Evolutionary conservation across 1,140 invertebrate genomes (phyloP).

Genomic region (Zaprionus gabonicus): DNA sequence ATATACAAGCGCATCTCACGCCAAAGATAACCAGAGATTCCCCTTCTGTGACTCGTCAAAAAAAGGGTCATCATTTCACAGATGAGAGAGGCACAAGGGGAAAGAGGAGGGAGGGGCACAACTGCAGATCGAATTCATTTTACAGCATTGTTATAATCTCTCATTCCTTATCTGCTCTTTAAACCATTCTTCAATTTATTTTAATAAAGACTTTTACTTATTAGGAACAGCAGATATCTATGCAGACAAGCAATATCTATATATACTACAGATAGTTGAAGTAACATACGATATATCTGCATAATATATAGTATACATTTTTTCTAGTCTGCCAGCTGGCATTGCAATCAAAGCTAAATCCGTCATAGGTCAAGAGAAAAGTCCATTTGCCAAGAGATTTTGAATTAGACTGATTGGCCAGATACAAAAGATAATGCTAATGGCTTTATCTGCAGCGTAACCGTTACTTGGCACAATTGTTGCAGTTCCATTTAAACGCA

Average conservation of each 20-base stretch:
- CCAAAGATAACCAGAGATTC: not conserved
- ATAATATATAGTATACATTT: not conserved
- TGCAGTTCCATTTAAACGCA: no score
- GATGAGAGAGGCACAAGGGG: not conserved
- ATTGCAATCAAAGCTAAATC: not conserved
- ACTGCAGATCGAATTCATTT: not conserved
- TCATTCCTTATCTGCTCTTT: not conserved
- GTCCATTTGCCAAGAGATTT: not conserved
- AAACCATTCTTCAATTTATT: not conserved
- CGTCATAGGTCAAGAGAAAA: not conserved
- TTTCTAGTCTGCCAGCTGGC: not conserved
- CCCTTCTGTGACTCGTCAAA: conserved; percentile 6
- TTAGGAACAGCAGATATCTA: not conserved
- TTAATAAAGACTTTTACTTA: not conserved
- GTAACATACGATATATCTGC: not conserved
- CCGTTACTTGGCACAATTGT: not conserved
- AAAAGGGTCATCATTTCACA: not conserved
- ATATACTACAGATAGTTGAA: not conserved
- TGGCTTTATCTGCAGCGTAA: not conserved
- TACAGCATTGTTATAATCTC: not conserved
- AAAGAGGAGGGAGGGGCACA: not conserved
- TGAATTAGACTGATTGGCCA: not conserved
- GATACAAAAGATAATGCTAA: conserved; percentile 20
- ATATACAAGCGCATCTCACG: conserved; percentile 4
- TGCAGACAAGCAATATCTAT: not conserved